Conservation (phyloP, 2,797 vertebrate genomes). For the Pseudochirops corinnae region DNA sequence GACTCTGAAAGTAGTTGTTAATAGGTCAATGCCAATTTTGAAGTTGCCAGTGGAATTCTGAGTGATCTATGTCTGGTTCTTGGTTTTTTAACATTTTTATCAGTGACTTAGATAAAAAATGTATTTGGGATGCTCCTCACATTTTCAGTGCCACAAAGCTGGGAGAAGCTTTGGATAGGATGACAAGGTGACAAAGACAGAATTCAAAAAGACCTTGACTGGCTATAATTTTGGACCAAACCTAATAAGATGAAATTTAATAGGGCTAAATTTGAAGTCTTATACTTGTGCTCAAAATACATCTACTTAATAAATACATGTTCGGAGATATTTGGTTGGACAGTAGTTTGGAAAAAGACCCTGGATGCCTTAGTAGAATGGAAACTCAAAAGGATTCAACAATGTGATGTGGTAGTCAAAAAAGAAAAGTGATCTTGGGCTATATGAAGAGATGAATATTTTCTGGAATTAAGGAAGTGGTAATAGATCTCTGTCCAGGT, state of each 20-base stretch:
- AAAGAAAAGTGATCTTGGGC: neutral
- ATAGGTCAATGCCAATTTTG: neutral
- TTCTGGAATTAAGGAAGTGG: neutral
- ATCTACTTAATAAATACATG: neutral
- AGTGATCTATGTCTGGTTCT: neutral
- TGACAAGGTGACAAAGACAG: neutral
- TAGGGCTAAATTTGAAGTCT: neutral
- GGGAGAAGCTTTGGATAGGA: neutral
- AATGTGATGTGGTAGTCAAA: neutral
- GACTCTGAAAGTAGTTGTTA: neutral
- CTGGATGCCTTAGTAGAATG: neutral
- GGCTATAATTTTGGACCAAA: neutral
- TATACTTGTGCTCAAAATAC: neutral
- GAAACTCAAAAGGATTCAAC: neutral
- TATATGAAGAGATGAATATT: neutral
- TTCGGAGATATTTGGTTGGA: neutral
- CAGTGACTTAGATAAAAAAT: neutral
- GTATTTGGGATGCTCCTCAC: neutral
- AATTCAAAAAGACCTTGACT: neutral
- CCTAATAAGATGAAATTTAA: neutral
- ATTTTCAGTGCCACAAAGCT: neutral
- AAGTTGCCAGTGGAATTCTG: neutral
- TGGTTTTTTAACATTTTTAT: neutral
- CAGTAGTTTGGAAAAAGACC: neutral
- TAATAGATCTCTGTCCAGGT: neutral